These are phyloP conservation scores for Enteromius anoplus DNA, from an alignment of 2,797 vertebrate species.

Conservation along the genomic window DNA sequence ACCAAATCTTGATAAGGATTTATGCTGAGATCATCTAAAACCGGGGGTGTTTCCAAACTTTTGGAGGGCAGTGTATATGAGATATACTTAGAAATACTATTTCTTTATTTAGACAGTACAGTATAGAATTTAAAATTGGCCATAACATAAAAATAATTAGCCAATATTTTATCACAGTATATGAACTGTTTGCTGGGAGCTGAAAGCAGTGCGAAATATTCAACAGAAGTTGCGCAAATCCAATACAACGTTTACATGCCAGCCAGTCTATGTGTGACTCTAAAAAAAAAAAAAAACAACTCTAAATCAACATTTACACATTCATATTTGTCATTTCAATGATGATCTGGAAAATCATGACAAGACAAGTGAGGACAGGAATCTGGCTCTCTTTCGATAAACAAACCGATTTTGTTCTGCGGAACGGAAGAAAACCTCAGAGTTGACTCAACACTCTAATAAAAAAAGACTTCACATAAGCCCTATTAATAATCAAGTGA, in stretches of 20 bases:
- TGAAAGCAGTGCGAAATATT: not conserved
- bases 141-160: not conserved
- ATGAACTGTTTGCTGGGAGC: not conserved
- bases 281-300: not conserved
- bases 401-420: not conserved
- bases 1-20: no score
- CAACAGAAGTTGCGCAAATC: not conserved
- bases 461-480: not conserved
- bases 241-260: not conserved
- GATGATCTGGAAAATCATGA: not conserved
- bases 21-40: no score
- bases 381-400: not conserved
- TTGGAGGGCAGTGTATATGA: no score
- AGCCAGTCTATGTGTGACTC: not conserved
- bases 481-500: not conserved
- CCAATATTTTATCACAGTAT: not conserved
- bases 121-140: not conserved
- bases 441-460: not conserved
- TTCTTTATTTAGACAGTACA: no score
- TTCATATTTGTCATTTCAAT: not conserved
- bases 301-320: not conserved
- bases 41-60: no score
- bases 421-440: not conserved
- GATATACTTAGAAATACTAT: no score
- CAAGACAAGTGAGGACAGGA: not conserved